Evolutionary conservation across 2,888 invertebrate species (phyloP), one percentile per base, ranked within the genome.

Genomic region (Xestia ashworthii): DNA sequence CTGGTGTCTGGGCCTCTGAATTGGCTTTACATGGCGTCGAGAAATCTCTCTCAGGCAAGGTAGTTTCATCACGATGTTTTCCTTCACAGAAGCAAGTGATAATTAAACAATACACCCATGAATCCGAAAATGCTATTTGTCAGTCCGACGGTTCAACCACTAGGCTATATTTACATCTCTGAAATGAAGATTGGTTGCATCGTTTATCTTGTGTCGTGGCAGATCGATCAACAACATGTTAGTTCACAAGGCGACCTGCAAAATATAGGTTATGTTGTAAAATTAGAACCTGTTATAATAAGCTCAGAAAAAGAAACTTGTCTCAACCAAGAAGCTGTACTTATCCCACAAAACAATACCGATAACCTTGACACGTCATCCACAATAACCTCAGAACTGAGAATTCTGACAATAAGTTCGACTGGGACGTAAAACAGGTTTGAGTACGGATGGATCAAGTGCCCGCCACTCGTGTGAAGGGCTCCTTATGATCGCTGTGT

Each of bases 381-480:
- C 16, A 46, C 32, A n/a, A 41, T 62, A 70, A 53, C 25, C 3
- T 1, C 72, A 64, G 62, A 67, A 76, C 80, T 84, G 78, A 71
- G 82, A 70, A 70, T 82, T 78, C 86, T 86, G 80, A 71, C 74
- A 87, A 77, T 85, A 76, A 68, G 66, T 77, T 75, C 41, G n/a
- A 80, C 50, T 41, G 67, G 67, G 53, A 77, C 74, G 70, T 87
- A 84, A 82, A 84, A 79, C 88, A 88, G 89, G 83, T 86, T 87
- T 84, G 88, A 90, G 88, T 84, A 74, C 89, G 89, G 89, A 87
- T 87, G 86, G 89, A 89, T 91, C 89, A 88, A 92, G 92, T 85
- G 84, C 73, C 60, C 68, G 22, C 73, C 86, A 78, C 90, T 92
- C 74, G 77, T 80, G 81, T 74, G 70, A 64, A 91, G 92, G 71